Evolutionary conservation across 2,888 invertebrate species (phyloP), one percentile per base, ranked within the genome.

Genomic region (Sinelater perroti): DNA sequence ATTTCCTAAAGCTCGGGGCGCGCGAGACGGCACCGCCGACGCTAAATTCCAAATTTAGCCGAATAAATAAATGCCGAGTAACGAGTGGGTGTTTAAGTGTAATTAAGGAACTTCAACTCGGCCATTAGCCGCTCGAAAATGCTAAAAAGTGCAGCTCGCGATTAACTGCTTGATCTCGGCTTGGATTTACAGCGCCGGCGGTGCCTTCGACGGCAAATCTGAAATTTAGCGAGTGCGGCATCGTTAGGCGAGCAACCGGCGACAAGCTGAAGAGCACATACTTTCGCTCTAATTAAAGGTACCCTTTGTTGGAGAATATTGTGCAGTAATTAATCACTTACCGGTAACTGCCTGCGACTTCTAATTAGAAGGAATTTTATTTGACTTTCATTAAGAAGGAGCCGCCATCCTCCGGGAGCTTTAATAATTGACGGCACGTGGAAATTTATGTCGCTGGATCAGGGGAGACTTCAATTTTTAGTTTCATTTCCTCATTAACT

Each of bases 1-100:
- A 53, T 53, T 53, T 53, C 44, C 33, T 45, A 53, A 53, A 40
- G 53, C 53, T 53, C 45, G 33, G 53, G 53, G 35, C 36, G 33
- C 45, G 28, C 18, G 18, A 36, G 26, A 21, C 33, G 35, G 24
- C 26, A 53, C 33, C 16, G 35, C 20, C 33, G 33, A 36, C 33
- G 44, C 18, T 28, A 28, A 16, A 14, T 53, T 24, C 13, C 33
- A 45, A 53, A 53, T 53, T 44, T 53, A 53, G 13, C 17, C 10
- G n/a, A 17, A 33, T 31, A 31, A 42, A 35, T 53, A 53, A 35
- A 53, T 36, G 14, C 33, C 18, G 17, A 36, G 10, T 4, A 36
- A 18, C 36, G 18, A 36, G 18, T 36, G 8, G 36, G 17, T 18
- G 18, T 36, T 35, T 35, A 35, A 35, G 31, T 17, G 17, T 35